Percentiles rank a stretch among this genome's conserved stretches.
phyloP scores from a whole-genome alignment of 2,797 vertebrate genomes.

The Pelodytes ibericus region DNA sequence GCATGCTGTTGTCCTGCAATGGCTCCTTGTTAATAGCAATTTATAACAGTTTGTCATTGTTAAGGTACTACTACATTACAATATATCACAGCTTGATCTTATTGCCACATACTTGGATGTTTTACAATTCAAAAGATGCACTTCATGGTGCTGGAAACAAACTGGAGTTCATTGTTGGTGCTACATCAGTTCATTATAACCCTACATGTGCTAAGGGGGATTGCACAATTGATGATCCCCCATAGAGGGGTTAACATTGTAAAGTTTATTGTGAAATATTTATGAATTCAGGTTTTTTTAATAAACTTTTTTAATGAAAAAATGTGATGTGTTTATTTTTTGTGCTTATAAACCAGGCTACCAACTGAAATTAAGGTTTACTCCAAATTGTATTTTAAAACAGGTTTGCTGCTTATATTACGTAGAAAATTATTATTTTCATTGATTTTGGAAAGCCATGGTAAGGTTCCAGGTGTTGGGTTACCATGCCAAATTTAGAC shows the following conservation, averaged over 20 bases:
- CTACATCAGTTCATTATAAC: constrained; percentile 27
- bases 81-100: neutral
- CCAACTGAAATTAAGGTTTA: too few species aligned
- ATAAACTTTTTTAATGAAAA: constrained; percentile 64
- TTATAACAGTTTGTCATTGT: neutral
- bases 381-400: too few species aligned
- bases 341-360: neutral
- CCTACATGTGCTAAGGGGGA: neutral
- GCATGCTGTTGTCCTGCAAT: neutral
- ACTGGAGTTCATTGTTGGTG: constrained; percentile 20
- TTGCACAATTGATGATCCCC: neutral
- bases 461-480: too few species aligned
- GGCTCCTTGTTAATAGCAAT: constrained; percentile 23
- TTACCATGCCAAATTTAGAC: too few species aligned
- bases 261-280: constrained; percentile 60
- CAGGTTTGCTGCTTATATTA: too few species aligned
- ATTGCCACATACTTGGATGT: neutral
- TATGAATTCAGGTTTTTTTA: constrained; percentile 67
- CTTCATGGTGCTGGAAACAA: neutral
- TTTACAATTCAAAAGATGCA: neutral
- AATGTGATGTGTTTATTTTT: neutral
- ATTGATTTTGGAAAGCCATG: too few species aligned
- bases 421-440: too few species aligned
- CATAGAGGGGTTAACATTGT: constrained; percentile 20
- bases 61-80: constrained; percentile 28